Percentiles rank a stretch among this genome's conserved stretches.
Evolutionary conservation across 2,888 invertebrate species (phyloP).

Genomic region (Melanargia galathea): DNA sequence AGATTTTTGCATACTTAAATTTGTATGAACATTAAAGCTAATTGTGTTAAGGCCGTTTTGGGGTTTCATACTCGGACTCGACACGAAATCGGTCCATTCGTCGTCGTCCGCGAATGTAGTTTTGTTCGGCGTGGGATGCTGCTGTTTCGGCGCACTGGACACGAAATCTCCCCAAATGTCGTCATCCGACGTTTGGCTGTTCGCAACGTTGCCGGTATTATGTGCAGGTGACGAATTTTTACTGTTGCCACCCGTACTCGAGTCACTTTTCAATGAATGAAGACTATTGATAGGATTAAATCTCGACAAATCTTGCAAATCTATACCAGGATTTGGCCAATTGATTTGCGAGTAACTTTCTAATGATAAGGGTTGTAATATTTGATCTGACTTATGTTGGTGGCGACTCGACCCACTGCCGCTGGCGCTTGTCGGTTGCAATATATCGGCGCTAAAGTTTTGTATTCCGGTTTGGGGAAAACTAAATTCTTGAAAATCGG

Average conservation of each 20-base stretch:
- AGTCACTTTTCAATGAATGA: constrained; percentile 69
- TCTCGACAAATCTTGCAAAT: constrained; percentile 74
- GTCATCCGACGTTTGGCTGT: constrained; percentile 66
- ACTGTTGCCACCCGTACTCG: constrained; percentile 57
- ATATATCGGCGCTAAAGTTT: constrained; percentile 47
- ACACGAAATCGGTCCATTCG: constrained; percentile 79
- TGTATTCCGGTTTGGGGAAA: constrained; percentile 39
- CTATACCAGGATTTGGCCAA: constrained; percentile 84
- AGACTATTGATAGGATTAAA: constrained; percentile 78
- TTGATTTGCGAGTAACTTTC: constrained; percentile 82
- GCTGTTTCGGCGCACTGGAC: constrained; percentile 71
- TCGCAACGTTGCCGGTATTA: constrained; percentile 48
- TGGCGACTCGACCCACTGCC: constrained; percentile 46
- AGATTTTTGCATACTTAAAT: constrained; percentile 66
- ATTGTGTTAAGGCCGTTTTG: constrained; percentile 75
- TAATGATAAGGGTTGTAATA: constrained; percentile 73
- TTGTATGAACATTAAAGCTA: constrained; percentile 74
- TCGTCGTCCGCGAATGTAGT: constrained; percentile 65
- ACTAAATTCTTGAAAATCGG: constrained; percentile 20
- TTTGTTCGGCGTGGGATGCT: constrained; percentile 55
- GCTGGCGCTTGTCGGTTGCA: constrained; percentile 58
- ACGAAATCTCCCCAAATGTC: constrained; percentile 85
- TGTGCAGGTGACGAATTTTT: constrained; percentile 67
- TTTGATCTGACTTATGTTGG: constrained; percentile 67
- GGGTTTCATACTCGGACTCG: constrained; percentile 69